Conservation (phyloP, 1,140 invertebrate species). For the Nixonia krombeini region DNA sequence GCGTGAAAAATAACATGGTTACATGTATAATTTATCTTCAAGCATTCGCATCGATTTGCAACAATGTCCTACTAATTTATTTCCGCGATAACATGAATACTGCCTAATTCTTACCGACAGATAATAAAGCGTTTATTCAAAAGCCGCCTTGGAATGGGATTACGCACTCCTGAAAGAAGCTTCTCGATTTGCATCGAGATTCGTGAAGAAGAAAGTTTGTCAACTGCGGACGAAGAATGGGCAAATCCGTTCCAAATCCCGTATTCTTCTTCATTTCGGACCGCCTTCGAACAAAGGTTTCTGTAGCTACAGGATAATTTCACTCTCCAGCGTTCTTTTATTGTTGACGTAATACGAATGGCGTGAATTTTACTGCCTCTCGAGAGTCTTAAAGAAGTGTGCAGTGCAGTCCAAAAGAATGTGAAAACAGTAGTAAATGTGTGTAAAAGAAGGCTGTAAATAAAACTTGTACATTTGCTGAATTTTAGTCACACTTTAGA, state of each 20-base stretch:
- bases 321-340: neutral
- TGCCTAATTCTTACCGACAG: constrained; percentile 30
- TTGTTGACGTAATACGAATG: neutral
- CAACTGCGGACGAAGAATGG: constrained; percentile 10
- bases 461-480: too few species aligned
- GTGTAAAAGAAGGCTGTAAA: too few species aligned
- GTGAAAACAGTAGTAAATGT: too few species aligned
- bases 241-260: constrained; percentile 8
- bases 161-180: constrained; percentile 19
- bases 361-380: neutral
- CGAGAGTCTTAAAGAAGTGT: too few species aligned
- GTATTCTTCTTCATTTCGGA: constrained; percentile 14
- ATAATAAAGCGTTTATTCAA: constrained; percentile 34
- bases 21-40: neutral
- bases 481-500: too few species aligned
- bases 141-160: constrained; percentile 24
- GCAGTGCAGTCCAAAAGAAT: too few species aligned
- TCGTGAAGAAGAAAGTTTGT: constrained; percentile 14
- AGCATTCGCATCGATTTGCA: constrained; percentile 8
- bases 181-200: constrained; percentile 19
- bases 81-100: constrained; percentile 25
- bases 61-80: constrained; percentile 38
- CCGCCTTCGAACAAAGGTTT: constrained; percentile 1
- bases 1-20: neutral
- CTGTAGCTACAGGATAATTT: neutral